Evolutionary conservation across 1,140 invertebrate genomes (phyloP).

Genomic region (Ptiloglossa arizonensis): DNA sequence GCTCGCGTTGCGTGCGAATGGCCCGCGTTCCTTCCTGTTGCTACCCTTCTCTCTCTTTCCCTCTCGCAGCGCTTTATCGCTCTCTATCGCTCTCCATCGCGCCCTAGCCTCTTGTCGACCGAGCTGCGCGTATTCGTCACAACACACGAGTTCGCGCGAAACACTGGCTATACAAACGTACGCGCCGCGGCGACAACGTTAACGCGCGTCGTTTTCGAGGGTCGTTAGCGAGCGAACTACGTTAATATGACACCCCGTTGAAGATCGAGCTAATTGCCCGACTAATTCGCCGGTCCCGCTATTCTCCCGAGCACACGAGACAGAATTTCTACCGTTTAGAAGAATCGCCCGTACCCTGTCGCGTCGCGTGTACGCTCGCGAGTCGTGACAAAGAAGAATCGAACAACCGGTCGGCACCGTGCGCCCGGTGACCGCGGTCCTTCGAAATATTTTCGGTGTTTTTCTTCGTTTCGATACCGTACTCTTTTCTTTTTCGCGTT

Average conservation of each 20-base stretch:
- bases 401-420: too few species aligned
- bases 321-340: slow-evolving; percentile 8
- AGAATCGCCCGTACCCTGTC: neutral
- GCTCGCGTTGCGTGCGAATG: slow-evolving; percentile 11
- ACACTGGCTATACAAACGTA: slow-evolving; percentile 48
- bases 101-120: slow-evolving; percentile 11
- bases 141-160: slow-evolving; percentile 13
- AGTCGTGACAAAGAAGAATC: neutral
- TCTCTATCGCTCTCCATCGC: too few species aligned
- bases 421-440: too few species aligned
- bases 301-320: neutral
- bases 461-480: too few species aligned
- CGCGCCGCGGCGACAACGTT: slow-evolving; percentile 39
- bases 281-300: slow-evolving; percentile 50
- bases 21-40: slow-evolving; percentile 4
- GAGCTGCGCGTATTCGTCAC: slow-evolving; percentile 16
- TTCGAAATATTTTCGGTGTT: too few species aligned
- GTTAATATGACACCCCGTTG: slow-evolving; percentile 72
- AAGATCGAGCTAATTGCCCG: slow-evolving; percentile 70
- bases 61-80: too few species aligned
- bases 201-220: slow-evolving; percentile 59
- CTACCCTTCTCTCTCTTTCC: slow-evolving; percentile 6
- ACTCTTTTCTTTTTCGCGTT: too few species aligned
- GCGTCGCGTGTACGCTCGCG: neutral
- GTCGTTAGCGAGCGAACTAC: slow-evolving; percentile 65